A percentile compares a stretch with the other conserved stretches of the same genome.
Conservation (phyloP, 2,797 vertebrate species). For the Xerus rutilus region DNA sequence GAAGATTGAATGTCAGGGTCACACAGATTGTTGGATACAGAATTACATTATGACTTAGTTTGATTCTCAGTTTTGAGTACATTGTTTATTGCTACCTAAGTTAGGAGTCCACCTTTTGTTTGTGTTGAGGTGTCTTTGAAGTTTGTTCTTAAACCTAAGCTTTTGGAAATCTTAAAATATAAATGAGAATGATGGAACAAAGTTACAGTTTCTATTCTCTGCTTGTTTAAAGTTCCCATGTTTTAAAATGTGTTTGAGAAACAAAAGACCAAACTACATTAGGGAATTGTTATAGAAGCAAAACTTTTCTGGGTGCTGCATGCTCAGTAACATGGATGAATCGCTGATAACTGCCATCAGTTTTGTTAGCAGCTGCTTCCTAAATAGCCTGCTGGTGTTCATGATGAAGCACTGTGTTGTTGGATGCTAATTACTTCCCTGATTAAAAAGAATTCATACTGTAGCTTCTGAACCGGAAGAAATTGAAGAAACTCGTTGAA, state of each 20-base stretch:
- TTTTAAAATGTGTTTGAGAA: constrained; percentile 65
- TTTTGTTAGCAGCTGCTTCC: constrained; percentile 55
- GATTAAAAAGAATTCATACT: constrained; percentile 17
- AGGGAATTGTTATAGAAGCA: constrained; percentile 41
- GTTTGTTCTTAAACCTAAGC: constrained; percentile 48
- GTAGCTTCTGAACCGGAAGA: constrained; percentile 36
- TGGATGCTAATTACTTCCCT: neutral
- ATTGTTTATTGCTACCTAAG: neutral
- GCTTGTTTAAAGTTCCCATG: constrained; percentile 41
- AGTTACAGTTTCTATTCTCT: neutral
- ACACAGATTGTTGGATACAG: neutral
- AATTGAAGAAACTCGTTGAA: constrained; percentile 30
- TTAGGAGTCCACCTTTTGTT: constrained; percentile 6
- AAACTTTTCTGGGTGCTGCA: neutral
- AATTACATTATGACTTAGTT: neutral
- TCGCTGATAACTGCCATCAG: neutral
- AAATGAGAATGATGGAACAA: neutral
- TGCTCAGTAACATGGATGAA: constrained; percentile 7
- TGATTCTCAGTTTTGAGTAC: constrained; percentile 30
- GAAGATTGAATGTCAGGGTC: neutral
- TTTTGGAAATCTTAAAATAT: constrained; percentile 48
- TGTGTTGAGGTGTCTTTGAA: constrained; percentile 46
- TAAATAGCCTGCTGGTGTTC: constrained; percentile 16
- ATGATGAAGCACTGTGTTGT: neutral
- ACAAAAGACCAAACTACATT: constrained; percentile 13